Conservation (phyloP, 2,113 vertebrate species). For the Pavo muticus region DNA sequence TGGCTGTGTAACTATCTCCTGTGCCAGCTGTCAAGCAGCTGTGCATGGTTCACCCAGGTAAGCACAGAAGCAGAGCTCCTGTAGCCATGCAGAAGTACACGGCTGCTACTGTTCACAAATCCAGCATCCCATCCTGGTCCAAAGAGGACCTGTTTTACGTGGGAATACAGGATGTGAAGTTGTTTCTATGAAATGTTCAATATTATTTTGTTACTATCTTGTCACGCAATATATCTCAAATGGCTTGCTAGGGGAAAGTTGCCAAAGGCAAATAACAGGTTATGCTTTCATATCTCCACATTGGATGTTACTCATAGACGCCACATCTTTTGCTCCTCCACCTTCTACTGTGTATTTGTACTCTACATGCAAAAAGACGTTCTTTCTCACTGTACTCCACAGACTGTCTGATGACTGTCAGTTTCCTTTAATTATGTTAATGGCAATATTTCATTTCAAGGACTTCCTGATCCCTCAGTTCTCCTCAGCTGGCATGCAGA, state of each 20-base stretch:
- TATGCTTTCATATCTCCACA: neutral
- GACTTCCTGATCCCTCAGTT: neutral
- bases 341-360: neutral
- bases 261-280: neutral
- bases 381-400: neutral
- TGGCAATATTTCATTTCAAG: neutral
- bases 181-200: neutral
- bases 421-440: neutral
- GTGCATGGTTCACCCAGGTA: neutral
- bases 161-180: neutral
- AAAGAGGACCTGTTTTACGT: neutral
- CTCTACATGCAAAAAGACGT: neutral
- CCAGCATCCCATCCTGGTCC: too few relatives aligned
- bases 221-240: neutral
- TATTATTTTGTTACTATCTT: neutral
- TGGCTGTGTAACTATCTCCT: neutral
- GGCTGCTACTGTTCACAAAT: neutral
- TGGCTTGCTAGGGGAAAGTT: neutral
- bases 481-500: conserved; percentile 4
- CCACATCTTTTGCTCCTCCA: neutral
- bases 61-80: neutral
- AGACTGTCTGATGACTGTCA: neutral
- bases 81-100: neutral
- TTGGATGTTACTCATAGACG: neutral
- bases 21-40: neutral